phyloP scores from a whole-genome alignment of 1,140 invertebrate genomes.

The Pogonognathellus flavescens region DNA sequence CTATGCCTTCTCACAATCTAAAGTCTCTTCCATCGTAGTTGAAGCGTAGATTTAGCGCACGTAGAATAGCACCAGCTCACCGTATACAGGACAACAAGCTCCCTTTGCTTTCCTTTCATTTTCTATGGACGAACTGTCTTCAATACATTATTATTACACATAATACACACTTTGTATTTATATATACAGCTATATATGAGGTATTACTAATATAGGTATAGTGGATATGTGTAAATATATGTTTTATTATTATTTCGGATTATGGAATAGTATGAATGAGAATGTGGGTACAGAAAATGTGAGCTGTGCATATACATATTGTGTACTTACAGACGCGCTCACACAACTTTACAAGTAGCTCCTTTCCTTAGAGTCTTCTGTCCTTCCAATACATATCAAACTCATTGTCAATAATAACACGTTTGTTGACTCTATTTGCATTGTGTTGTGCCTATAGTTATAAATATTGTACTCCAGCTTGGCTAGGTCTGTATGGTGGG shows the following conservation, averaged over 20 bases:
- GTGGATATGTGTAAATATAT: background rate
- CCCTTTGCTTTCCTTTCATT: constrained; percentile 5
- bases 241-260: too few relatives aligned
- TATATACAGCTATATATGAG: background rate
- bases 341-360: background rate
- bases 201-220: background rate
- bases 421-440: too few relatives aligned
- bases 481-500: too few relatives aligned
- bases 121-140: constrained; percentile 24
- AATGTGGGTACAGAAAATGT: background rate
- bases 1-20: constrained; percentile 38
- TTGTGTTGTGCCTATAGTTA: too few relatives aligned
- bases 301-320: too few relatives aligned
- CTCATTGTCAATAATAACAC: too few relatives aligned
- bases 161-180: background rate
- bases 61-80: background rate
- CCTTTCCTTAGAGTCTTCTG: too few relatives aligned
- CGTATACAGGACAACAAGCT: background rate
- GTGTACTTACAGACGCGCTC: background rate
- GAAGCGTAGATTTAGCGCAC: constrained; percentile 8
- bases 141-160: constrained; percentile 17
- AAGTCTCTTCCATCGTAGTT: constrained; percentile 25
- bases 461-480: too few relatives aligned
- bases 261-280: background rate
- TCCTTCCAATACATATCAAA: too few relatives aligned